Evolutionary conservation across 2,797 vertebrate species (phyloP).

Genomic region (Poeciliopsis presidionis): DNA sequence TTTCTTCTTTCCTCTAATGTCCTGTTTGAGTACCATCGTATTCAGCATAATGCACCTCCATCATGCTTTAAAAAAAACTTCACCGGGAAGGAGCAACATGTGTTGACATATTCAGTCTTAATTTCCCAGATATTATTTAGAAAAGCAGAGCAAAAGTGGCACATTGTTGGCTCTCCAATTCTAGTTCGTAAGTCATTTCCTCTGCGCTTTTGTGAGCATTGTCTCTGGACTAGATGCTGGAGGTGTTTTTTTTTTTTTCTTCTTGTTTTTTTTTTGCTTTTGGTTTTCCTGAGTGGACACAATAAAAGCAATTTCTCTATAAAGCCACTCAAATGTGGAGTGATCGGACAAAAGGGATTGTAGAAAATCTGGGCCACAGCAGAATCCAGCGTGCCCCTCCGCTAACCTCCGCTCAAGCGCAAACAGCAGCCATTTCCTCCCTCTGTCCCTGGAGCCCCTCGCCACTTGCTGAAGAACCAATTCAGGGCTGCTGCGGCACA

Average conservation of each 20-base stretch:
- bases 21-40: constrained; percentile 3
- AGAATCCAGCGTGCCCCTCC: constrained; percentile 73
- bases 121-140: constrained; percentile 61
- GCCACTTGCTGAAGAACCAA: constrained; percentile 60
- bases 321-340: constrained; percentile 75
- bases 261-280: constrained; percentile 48
- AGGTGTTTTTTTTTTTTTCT: constrained; percentile 47
- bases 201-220: constrained; percentile 69
- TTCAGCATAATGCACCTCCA: constrained; percentile 10
- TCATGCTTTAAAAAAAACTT: constrained; percentile 26
- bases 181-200: constrained; percentile 70
- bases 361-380: constrained; percentile 75
- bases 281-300: constrained; percentile 73
- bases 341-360: constrained; percentile 77
- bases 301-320: constrained; percentile 80
- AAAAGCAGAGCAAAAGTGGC: constrained; percentile 48
- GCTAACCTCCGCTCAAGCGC: constrained; percentile 75
- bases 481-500: constrained; percentile 60
- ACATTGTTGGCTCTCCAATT: constrained; percentile 54
- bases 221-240: constrained; percentile 68
- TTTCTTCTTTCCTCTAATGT: constrained; percentile 30
- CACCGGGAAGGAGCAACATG: constrained; percentile 55
- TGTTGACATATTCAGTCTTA: constrained; percentile 53
- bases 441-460: constrained; percentile 65
- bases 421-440: constrained; percentile 75